Evolutionary conservation across 2,797 vertebrate species (phyloP).

Genomic region (Acanthiza pusilla): DNA sequence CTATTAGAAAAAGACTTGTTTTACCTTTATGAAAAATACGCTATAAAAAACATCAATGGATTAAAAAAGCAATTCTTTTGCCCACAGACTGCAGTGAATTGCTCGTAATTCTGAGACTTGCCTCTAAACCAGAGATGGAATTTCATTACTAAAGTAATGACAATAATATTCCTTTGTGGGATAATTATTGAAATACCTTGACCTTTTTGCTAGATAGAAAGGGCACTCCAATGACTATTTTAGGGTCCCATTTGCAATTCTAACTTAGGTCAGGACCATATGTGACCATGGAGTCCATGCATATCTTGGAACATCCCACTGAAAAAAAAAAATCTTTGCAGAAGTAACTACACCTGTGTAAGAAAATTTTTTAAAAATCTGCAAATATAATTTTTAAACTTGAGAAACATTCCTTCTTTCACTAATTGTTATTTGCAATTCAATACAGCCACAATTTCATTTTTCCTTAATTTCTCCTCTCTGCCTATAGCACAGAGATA

Average conservation of each 20-base stretch:
- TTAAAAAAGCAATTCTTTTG: neutral
- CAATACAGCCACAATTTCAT: neutral
- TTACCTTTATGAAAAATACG: neutral
- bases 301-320: neutral
- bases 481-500: accelerated
- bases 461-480: neutral
- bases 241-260: neutral
- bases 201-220: neutral
- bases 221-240: neutral
- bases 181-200: neutral
- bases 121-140: neutral
- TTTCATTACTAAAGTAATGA: neutral
- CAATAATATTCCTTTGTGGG: neutral
- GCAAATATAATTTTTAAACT: neutral
- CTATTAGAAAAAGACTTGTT: neutral
- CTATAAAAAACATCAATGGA: neutral
- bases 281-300: neutral
- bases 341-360: neutral
- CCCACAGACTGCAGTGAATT: neutral
- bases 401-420: neutral
- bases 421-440: neutral
- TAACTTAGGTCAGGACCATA: neutral
- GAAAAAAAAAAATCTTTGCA: neutral
- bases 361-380: neutral
- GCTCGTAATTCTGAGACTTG: neutral